Conservation (phyloP, 2,113 vertebrate species). For the Pachyramphus minor region DNA sequence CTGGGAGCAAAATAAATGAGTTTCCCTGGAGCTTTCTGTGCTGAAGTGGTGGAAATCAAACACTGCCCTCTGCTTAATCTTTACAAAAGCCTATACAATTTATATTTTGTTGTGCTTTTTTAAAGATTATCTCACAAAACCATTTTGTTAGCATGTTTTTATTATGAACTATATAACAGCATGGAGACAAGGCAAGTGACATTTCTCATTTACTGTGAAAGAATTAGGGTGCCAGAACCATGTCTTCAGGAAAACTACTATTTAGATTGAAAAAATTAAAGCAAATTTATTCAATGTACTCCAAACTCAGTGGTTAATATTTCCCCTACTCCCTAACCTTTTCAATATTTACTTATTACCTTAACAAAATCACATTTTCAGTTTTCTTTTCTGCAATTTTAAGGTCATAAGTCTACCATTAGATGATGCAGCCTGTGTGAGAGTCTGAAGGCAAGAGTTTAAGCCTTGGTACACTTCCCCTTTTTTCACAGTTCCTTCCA, state of each 20-base stretch:
- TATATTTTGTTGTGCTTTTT: not conserved
- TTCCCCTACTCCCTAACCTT: not conserved
- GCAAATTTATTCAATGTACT: not conserved
- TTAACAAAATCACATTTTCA: not conserved
- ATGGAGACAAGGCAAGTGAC: not conserved
- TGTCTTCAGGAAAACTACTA: not conserved
- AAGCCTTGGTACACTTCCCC: not conserved
- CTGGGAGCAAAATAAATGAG: not conserved
- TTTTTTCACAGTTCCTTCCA: not conserved
- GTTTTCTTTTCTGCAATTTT: not conserved
- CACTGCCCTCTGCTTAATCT: not conserved
- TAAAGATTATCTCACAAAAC: not conserved
- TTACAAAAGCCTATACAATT: not conserved
- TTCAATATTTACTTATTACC: not conserved
- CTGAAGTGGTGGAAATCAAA: not conserved
- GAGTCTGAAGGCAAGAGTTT: not conserved
- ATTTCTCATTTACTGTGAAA: not conserved
- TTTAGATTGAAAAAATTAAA: not conserved
- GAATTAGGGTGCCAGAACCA: accelerated
- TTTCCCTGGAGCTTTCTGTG: not conserved
- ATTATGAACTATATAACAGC: not conserved
- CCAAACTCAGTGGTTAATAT: not conserved
- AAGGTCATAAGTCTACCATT: not conserved
- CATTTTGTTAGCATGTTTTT: not conserved
- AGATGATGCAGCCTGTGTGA: not conserved